Percentiles rank a stretch among this genome's conserved stretches.
Evolutionary conservation across 2,888 invertebrate genomes (phyloP).

Genomic region (Lasius fuliginosus): DNA sequence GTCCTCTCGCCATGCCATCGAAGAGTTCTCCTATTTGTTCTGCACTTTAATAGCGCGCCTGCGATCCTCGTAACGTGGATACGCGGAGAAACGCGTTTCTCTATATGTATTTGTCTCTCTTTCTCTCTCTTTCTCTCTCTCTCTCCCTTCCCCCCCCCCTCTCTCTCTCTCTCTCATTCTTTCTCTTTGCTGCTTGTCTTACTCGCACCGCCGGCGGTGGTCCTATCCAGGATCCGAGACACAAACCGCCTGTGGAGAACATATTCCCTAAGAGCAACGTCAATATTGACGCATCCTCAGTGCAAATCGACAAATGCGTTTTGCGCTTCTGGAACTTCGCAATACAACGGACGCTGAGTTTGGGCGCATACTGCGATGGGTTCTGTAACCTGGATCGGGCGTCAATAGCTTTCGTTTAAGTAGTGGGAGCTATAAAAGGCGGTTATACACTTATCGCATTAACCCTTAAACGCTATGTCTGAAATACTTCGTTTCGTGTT

Average conservation of each 20-base stretch:
- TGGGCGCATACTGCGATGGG: constrained; percentile 24
- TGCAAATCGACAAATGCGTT: constrained; percentile 74
- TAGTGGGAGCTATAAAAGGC: constrained; percentile 14
- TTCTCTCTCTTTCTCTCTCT: not conserved
- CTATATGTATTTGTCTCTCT: not conserved
- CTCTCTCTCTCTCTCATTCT: constrained; percentile 18
- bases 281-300: constrained; percentile 78
- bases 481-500: constrained; percentile 13
- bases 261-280: constrained; percentile 75
- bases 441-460: constrained; percentile 24
- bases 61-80: constrained; percentile 48
- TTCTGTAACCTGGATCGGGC: constrained; percentile 47
- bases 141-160: not conserved
- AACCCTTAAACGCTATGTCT: constrained; percentile 8
- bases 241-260: constrained; percentile 70
- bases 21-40: constrained; percentile 73
- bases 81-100: constrained; percentile 47
- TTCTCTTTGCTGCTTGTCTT: constrained; percentile 46
- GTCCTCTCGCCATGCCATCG: constrained; percentile 59
- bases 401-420: constrained; percentile 42
- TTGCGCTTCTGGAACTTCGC: constrained; percentile 69
- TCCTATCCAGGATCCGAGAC: constrained; percentile 69
- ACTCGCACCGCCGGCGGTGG: constrained; percentile 63
- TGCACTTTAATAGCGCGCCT: constrained; percentile 74
- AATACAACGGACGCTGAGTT: constrained; percentile 34